Base-by-base conservation (phyloP, 2,888 invertebrate genomes). In the Aphelenchoides bicaudatus region DNA sequence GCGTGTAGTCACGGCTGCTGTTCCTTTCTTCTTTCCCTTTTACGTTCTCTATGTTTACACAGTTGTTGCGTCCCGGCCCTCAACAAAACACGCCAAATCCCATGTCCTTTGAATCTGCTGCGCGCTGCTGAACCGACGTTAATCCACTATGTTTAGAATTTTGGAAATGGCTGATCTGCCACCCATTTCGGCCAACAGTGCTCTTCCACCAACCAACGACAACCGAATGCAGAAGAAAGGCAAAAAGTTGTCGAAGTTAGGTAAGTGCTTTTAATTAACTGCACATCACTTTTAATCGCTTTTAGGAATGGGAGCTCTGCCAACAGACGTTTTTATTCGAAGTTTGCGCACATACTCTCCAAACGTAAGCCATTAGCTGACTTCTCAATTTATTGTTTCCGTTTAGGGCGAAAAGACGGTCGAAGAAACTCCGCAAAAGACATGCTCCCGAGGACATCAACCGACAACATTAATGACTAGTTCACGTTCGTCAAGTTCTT, bases 401-500 rank as follows among this genome's bases (percentile, higher is more conserved):
- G 25, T 43, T 43, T 43, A 25, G 10, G 16, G 16, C 10, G 21
- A 10, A 43, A 19, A 43, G 43, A 43, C 16, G 23, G 10, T 25
- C 43, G 43, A 10, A 10, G 43, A 43, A 21, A 6, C 43, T 19
- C 43, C 43, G 10, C n/a, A 6, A 6, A n/a, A n/a, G n/a, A n/a
- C 25, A 8, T 43, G 43, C 23, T 10, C n/a, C 25, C 43, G 43
- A 8, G 43, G 21, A 6, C 6, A n/a, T n/a, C n/a, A n/a, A n/a
- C n/a, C n/a, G n/a, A n/a, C n/a, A 6, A 10, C 6, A 6, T 6
- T 43, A 6, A 43, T 43, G 43, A 10, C 25, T 8, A 8, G 8
- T 6, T 43, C 43, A 6, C 43, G 43, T 8, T 43, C 43, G 43
- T 43, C 43, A 19, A 43, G 43, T n/a, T 43, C 43, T 25, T 43